Conservation (phyloP, 2,113 vertebrate genomes). For the Cephalopterus ornatus region DNA sequence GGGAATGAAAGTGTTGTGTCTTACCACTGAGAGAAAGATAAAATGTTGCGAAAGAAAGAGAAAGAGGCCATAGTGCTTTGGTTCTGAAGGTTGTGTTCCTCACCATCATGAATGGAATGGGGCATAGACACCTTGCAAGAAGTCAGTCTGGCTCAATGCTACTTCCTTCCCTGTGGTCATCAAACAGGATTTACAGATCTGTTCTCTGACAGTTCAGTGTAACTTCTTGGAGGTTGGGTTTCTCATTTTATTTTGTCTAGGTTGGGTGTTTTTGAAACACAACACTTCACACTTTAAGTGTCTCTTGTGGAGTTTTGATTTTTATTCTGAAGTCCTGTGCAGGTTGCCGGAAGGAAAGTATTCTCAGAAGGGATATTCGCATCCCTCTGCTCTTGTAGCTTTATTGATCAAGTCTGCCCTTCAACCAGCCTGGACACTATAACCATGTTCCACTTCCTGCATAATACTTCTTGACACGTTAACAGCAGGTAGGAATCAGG, state of each 20-base stretch:
- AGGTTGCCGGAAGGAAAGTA: not conserved
- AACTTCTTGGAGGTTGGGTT: not conserved
- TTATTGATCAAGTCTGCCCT: slow-evolving; percentile 3
- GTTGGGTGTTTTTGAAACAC: not conserved
- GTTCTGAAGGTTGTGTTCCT: not conserved
- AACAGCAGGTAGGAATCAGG: not conserved
- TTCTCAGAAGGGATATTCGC: not conserved
- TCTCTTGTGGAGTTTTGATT: not conserved
- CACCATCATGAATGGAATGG: no score
- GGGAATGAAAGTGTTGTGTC: not conserved
- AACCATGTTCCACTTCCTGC: not conserved
- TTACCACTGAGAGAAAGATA: not conserved
- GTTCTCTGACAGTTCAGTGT: not conserved
- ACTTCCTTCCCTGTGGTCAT: not conserved
- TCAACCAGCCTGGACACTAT: not conserved
- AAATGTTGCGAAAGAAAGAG: not conserved
- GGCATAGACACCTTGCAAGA: not conserved
- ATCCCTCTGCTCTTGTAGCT: not conserved
- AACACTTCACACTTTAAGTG: not conserved
- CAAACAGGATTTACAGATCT: not conserved
- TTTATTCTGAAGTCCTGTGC: not conserved
- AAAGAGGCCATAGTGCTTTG: not conserved
- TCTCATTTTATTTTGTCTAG: not conserved
- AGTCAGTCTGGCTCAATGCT: not conserved
- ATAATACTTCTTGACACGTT: not conserved